Evolutionary conservation across 2,113 vertebrate genomes (phyloP).

Genomic region (Trochalopteron elliotii): DNA sequence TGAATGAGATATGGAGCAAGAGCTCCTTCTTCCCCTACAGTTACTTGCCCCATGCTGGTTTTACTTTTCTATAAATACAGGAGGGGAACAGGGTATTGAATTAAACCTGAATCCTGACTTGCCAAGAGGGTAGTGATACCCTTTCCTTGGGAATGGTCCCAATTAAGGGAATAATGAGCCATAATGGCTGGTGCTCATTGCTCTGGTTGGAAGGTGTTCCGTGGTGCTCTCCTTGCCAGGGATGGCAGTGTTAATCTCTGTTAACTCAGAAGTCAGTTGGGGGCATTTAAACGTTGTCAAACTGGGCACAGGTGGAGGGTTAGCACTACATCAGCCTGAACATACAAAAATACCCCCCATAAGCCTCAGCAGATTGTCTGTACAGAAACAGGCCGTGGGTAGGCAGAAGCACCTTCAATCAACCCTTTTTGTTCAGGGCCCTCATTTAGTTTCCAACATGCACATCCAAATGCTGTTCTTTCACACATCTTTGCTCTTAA

Average conservation of each 20-base stretch:
- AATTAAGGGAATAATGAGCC: not conserved
- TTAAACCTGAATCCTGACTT: not conserved
- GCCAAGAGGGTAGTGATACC: not conserved
- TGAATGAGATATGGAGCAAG: not conserved
- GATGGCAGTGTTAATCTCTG: not conserved
- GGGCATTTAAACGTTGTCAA: not conserved
- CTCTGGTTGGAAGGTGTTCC: not conserved
- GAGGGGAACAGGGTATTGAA: not conserved
- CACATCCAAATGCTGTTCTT: not conserved
- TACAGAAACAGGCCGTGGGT: not conserved
- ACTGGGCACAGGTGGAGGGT: accelerated
- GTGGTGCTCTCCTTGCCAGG: accelerated
- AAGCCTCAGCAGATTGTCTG: not conserved
- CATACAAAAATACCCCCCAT: not conserved
- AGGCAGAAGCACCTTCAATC: not conserved
- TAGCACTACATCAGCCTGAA: not conserved
- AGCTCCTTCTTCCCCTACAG: not conserved
- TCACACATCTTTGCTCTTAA: not conserved
- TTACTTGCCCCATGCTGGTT: not conserved
- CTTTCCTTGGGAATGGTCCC: not conserved
- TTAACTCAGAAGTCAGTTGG: not conserved
- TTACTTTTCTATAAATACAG: not conserved
- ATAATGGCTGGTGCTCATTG: not conserved
- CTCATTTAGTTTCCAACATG: not conserved
- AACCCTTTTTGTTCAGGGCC: not conserved